Percentiles rank a stretch among this genome's conserved stretches.
phyloP scores from a whole-genome alignment of 64 coral and sea anemone genomes.

The Pocillopora verrucosa region DNA sequence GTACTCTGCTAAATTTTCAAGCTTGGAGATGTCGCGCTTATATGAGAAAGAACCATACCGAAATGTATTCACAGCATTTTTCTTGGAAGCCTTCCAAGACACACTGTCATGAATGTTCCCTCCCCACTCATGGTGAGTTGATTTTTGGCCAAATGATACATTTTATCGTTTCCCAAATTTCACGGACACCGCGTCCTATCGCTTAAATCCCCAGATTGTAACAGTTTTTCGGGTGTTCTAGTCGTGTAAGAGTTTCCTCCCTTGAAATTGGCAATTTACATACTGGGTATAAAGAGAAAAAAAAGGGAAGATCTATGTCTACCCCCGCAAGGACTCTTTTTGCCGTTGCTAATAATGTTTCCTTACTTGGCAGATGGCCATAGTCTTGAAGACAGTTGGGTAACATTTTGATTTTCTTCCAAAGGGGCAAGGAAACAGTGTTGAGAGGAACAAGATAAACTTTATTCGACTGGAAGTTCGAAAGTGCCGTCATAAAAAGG shows the following conservation, averaged over 20 bases:
- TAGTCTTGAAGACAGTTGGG: constrained; percentile 17
- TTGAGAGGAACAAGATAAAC: constrained; percentile 5
- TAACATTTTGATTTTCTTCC: constrained; percentile 50
- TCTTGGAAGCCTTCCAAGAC: constrained; percentile 22
- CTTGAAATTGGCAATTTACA: not conserved
- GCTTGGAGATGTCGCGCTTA: not conserved
- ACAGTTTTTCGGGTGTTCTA: not conserved
- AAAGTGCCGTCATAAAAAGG: not conserved
- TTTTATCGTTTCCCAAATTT: not conserved
- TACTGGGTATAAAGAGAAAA: not conserved
- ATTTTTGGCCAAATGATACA: not conserved
- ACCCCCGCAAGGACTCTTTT: not conserved
- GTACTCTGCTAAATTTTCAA: not conserved
- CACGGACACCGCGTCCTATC: not conserved
- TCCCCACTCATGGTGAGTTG: not conserved
- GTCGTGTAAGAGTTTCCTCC: not conserved
- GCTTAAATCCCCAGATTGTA: not conserved
- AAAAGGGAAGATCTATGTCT: not conserved
- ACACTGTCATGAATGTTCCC: not conserved
- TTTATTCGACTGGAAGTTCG: not conserved
- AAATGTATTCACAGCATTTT: not conserved
- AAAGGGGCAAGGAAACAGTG: constrained; percentile 1
- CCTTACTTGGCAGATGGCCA: constrained; percentile 21
- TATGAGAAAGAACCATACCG: not conserved
- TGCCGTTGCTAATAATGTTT: not conserved